Conservation (phyloP, 1,140 invertebrate species). For the Heliconius eleuchia region DNA sequence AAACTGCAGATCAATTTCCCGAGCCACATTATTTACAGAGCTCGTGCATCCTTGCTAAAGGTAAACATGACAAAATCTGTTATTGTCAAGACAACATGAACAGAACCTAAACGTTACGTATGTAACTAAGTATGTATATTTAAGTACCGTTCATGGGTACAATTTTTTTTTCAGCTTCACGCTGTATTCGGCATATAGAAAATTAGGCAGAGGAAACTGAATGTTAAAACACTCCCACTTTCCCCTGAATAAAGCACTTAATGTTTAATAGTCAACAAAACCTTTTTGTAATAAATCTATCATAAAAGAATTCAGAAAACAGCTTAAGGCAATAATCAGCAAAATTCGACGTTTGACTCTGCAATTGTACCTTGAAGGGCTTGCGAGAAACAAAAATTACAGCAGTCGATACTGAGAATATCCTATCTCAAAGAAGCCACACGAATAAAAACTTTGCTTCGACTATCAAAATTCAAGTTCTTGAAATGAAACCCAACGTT, state of each 20-base stretch:
- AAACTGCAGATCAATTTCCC: constrained; percentile 42
- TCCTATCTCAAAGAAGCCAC: not conserved
- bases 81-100: constrained; percentile 33
- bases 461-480: not conserved
- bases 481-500: not conserved
- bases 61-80: constrained; percentile 38
- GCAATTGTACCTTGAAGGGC: constrained; percentile 56
- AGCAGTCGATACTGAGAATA: constrained; percentile 30
- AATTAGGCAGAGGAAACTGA: no score
- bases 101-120: constrained; percentile 19
- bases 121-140: not conserved
- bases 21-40: constrained; percentile 40
- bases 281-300: constrained; percentile 22
- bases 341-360: constrained; percentile 44
- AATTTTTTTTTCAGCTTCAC: no score
- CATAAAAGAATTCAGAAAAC: constrained; percentile 15
- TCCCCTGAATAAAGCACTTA: not conserved
- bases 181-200: no score
- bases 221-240: no score
- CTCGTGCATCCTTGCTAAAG: constrained; percentile 38
- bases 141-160: not conserved
- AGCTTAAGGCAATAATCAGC: constrained; percentile 48
- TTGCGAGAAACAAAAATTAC: constrained; percentile 53
- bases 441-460: not conserved
- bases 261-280: not conserved